Evolutionary conservation across 2,888 invertebrate species (phyloP).

Genomic region (Sminthurides aquaticus): DNA sequence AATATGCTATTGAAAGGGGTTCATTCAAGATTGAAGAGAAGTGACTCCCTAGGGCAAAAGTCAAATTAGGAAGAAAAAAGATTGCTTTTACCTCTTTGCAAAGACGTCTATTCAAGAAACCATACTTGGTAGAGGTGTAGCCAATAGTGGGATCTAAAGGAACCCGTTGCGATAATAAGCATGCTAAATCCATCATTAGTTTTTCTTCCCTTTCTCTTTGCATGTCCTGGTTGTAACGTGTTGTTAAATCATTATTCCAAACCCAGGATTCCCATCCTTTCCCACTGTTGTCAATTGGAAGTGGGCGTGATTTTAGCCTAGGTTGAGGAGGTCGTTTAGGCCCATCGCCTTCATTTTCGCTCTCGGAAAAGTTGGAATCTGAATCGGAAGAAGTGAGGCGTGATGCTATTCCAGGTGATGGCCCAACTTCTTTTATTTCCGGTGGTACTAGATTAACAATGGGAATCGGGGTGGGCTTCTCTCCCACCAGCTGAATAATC

Average conservation of each 20-base stretch:
- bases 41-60: no score
- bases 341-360: slow-evolving; percentile 28
- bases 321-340: slow-evolving; percentile 11
- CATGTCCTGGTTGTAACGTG: slow-evolving; percentile 79
- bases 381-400: slow-evolving; percentile 25
- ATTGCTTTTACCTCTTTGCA: slow-evolving; percentile 19
- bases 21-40: no score
- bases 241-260: slow-evolving; percentile 70
- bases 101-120: slow-evolving; percentile 30
- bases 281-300: slow-evolving; percentile 3
- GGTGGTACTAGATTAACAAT: background rate
- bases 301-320: slow-evolving; percentile 18
- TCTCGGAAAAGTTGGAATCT: slow-evolving; percentile 30
- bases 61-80: no score
- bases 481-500: slow-evolving; percentile 29
- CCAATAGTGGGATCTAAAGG: slow-evolving; percentile 32
- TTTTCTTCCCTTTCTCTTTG: slow-evolving; percentile 77
- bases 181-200: slow-evolving; percentile 61
- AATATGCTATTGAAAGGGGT: background rate
- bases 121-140: slow-evolving; percentile 28
- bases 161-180: slow-evolving; percentile 53
- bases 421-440: background rate
- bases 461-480: slow-evolving; percentile 6
- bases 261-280: slow-evolving; percentile 32
- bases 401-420: slow-evolving; percentile 1